A percentile compares a stretch with the other conserved stretches of the same genome.
Evolutionary conservation across 2,888 invertebrate species (phyloP).

Genomic region (Vesta saturnalis): DNA sequence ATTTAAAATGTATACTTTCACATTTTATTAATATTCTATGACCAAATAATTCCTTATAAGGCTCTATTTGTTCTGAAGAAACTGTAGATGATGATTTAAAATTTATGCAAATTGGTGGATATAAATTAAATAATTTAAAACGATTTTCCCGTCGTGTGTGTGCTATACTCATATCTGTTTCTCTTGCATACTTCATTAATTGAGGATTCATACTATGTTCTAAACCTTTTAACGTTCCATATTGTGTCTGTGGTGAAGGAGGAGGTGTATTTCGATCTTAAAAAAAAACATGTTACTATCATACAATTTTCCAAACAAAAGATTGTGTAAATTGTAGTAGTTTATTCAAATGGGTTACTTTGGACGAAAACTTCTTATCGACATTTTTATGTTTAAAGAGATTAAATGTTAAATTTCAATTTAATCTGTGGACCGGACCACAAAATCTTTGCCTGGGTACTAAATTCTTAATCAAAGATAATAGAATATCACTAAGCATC

Average conservation of each 20-base stretch:
- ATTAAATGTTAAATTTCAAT: too few species aligned
- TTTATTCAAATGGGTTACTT: too few species aligned
- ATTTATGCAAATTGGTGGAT: constrained; percentile 68
- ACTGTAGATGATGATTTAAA: constrained; percentile 53
- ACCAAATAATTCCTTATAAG: constrained; percentile 88
- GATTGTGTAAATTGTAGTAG: not conserved
- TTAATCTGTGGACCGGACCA: too few species aligned
- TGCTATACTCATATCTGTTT: constrained; percentile 89
- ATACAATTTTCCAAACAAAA: not conserved
- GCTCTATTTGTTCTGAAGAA: constrained; percentile 66
- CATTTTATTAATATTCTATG: constrained; percentile 85
- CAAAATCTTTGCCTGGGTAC: too few species aligned
- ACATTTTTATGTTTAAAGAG: too few species aligned
- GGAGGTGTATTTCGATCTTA: constrained; percentile 65
- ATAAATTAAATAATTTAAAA: constrained; percentile 80
- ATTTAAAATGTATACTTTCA: constrained; percentile 83
- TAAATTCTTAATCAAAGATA: too few species aligned
- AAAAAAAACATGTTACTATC: not conserved
- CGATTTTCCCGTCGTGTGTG: constrained; percentile 83
- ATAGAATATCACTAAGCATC: too few species aligned
- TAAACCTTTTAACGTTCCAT: constrained; percentile 86
- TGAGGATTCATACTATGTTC: constrained; percentile 95
- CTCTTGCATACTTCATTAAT: constrained; percentile 87
- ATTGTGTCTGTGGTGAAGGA: constrained; percentile 72
- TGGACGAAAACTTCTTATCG: too few species aligned